These are phyloP conservation scores for Octodonta nipae DNA, from an alignment of 2,888 invertebrate genomes.

Conservation along the genomic window DNA sequence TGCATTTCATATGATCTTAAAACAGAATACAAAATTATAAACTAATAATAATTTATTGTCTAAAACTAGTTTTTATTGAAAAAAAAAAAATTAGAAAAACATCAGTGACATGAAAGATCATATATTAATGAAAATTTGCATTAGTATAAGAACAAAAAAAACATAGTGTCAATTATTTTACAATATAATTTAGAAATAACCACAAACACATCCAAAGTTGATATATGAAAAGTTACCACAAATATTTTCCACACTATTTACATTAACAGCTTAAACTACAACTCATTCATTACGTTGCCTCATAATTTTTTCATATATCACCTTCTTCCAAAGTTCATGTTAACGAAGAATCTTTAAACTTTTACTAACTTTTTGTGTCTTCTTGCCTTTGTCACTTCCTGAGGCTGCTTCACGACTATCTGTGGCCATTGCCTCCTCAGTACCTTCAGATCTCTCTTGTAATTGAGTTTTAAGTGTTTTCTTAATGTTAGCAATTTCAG, in stretches of 20 bases:
- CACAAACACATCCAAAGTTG: background rate
- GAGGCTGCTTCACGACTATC: conserved; percentile 52
- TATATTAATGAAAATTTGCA: too few relatives aligned
- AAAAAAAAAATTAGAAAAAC: too few relatives aligned
- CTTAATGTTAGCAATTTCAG: conserved; percentile 77
- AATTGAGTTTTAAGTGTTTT: conserved; percentile 73
- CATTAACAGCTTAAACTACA: too few relatives aligned
- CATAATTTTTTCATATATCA: conserved; percentile 10
- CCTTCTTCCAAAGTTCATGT: conserved; percentile 11
- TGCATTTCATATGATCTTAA: too few relatives aligned
- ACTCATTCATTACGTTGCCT: conserved; percentile 1
- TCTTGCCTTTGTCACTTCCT: conserved; percentile 39
- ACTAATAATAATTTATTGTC: too few relatives aligned
- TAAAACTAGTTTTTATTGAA: too few relatives aligned
- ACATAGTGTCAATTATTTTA: too few relatives aligned
- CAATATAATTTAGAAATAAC: too few relatives aligned
- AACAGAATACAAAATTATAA: too few relatives aligned
- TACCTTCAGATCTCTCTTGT: conserved; percentile 49
- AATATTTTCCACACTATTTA: too few relatives aligned
- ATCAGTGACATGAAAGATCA: too few relatives aligned
- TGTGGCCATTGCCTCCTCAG: conserved; percentile 73
- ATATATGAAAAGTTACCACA: background rate
- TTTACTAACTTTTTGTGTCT: conserved; percentile 21
- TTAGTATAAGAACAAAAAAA: too few relatives aligned
- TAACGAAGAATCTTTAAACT: conserved; percentile 17